A percentile compares a stretch with the other conserved stretches of the same genome.
These are phyloP conservation scores for Hafferia zeledoni DNA, from an alignment of 2,797 vertebrate genomes.

Conservation along the genomic window DNA sequence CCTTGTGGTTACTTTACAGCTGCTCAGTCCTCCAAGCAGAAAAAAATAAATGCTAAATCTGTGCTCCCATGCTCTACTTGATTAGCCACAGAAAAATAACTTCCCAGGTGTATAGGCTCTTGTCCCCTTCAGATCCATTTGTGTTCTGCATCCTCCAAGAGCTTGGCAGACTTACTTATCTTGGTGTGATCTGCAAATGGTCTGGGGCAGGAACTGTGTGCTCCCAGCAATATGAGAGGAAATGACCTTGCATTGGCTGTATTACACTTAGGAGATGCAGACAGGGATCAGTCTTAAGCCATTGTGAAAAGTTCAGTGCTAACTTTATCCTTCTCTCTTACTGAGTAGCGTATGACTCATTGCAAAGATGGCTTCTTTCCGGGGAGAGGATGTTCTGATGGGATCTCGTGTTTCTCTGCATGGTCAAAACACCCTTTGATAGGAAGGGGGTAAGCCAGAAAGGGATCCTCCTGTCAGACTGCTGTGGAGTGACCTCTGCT, in stretches of 20 bases:
- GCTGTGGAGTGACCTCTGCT: background rate
- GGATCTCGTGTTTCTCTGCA: background rate
- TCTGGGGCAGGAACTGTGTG: background rate
- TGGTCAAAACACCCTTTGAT: background rate
- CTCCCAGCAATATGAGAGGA: background rate
- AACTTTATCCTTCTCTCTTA: background rate
- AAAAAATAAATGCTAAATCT: background rate
- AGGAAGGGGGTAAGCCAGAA: background rate
- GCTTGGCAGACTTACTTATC: background rate
- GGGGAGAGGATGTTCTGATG: background rate
- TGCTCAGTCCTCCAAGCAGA: background rate
- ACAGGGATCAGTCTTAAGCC: background rate
- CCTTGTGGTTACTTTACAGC: background rate
- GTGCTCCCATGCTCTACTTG: background rate
- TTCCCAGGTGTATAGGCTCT: background rate
- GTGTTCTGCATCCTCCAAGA: background rate
- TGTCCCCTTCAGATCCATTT: background rate
- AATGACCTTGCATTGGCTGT: background rate
- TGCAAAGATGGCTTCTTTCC: background rate
- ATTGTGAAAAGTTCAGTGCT: background rate
- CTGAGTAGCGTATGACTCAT: background rate
- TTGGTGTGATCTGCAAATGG: background rate
- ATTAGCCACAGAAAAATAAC: background rate
- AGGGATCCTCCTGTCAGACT: background rate
- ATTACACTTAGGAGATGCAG: background rate